These are phyloP conservation scores for Remorina albescens DNA, from an alignment of 2,797 vertebrate species.

Conservation along the genomic window DNA sequence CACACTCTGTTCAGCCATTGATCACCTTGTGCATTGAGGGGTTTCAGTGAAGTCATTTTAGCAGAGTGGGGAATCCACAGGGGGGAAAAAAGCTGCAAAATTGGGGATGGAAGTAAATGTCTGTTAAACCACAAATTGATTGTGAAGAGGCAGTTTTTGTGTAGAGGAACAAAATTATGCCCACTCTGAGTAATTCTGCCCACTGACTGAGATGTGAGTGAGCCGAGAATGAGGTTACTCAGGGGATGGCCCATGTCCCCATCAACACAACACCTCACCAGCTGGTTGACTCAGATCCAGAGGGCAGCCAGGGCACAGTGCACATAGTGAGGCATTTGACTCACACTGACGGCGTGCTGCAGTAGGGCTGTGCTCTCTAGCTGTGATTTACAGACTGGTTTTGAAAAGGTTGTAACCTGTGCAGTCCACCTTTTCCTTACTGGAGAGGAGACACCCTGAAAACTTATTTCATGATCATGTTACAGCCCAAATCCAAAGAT, in stretches of 20 bases:
- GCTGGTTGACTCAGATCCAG: conserved; percentile 71
- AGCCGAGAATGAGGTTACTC: conserved; percentile 45
- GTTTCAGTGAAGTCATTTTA: conserved; percentile 54
- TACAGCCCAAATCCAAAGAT: conserved; percentile 56
- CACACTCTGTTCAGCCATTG: conserved; percentile 57
- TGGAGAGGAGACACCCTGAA: conserved; percentile 59
- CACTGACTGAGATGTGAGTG: conserved; percentile 27
- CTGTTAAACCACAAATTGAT: conserved; percentile 65
- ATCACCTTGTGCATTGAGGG: conserved; percentile 66
- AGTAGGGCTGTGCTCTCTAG: conserved; percentile 35
- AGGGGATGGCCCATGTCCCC: conserved; percentile 50
- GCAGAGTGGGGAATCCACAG: conserved; percentile 73
- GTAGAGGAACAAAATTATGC: conserved; percentile 25
- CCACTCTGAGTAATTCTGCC: conserved; percentile 46
- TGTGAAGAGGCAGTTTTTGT: conserved; percentile 2
- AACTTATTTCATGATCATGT: conserved; percentile 56
- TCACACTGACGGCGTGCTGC: conserved; percentile 59
- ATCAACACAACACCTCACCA: conserved; percentile 51
- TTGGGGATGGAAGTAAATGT: conserved; percentile 50
- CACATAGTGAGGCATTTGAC: conserved; percentile 41
- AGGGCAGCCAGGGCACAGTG: conserved; percentile 62
- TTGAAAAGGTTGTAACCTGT: conserved; percentile 68
- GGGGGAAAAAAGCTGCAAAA: conserved; percentile 61
- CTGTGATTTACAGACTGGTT: conserved; percentile 80
- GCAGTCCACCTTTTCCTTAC: conserved; percentile 52